Percentiles rank a stretch among this genome's conserved stretches.
These are phyloP conservation scores for Stomorhina lunata DNA, from an alignment of 2,888 invertebrate genomes.

Conservation along the genomic window DNA sequence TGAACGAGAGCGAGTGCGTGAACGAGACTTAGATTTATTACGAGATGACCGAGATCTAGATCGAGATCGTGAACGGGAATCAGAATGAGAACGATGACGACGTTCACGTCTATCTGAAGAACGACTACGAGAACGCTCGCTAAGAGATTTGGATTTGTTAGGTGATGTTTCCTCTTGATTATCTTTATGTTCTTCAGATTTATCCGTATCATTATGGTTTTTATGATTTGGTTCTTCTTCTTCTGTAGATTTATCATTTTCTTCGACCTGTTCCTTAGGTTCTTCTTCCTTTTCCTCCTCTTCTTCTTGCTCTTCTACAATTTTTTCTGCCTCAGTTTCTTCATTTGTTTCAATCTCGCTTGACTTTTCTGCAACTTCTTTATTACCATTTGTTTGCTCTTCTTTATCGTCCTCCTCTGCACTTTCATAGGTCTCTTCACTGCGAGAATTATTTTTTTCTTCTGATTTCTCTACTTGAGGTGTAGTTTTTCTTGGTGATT, in stretches of 20 bases:
- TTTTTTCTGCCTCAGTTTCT: constrained; percentile 74
- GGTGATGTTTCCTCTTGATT: constrained; percentile 71
- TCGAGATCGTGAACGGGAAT: constrained; percentile 54
- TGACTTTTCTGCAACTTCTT: constrained; percentile 54
- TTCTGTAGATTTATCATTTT: constrained; percentile 31
- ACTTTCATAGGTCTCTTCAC: constrained; percentile 34
- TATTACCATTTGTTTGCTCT: constrained; percentile 50
- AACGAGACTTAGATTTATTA: constrained; percentile 73
- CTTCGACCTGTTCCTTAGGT: constrained; percentile 15
- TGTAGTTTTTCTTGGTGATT: not conserved
- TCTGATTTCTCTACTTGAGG: constrained; percentile 12
- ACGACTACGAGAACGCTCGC: constrained; percentile 21
- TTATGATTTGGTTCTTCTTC: constrained; percentile 26
- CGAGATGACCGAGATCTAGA: constrained; percentile 47
- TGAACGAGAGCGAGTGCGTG: constrained; percentile 70
- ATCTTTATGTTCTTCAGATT: constrained; percentile 67
- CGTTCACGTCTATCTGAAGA: constrained; percentile 67
- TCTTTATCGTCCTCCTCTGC: constrained; percentile 36
- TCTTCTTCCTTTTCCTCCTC: not conserved
- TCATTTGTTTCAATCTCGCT: constrained; percentile 53
- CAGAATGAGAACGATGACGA: constrained; percentile 74
- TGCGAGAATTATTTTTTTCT: constrained; percentile 31
- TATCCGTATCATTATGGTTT: not conserved
- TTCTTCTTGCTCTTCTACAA: constrained; percentile 53
- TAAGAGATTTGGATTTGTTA: constrained; percentile 20